phyloP scores from a whole-genome alignment of 2,797 vertebrate species.

The Cottoperca gobio region DNA sequence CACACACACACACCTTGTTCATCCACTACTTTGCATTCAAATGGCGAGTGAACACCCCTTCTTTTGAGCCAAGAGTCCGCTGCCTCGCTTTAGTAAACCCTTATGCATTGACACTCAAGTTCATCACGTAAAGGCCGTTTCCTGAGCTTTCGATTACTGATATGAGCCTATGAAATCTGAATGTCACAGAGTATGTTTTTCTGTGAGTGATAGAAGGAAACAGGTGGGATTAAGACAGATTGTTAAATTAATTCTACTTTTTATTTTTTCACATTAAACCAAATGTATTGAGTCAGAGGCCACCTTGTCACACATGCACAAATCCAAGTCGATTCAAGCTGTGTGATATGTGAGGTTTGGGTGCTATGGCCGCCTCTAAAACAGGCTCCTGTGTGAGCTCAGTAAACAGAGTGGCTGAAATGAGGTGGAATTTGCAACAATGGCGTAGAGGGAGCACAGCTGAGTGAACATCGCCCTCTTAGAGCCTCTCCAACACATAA shows the following conservation, averaged over 20 bases:
- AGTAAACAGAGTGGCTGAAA: constrained; percentile 72
- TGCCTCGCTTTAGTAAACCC: constrained; percentile 63
- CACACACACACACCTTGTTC: constrained; percentile 83
- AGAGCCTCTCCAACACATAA: constrained; percentile 78
- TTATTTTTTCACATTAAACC: neutral
- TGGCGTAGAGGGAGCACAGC: constrained; percentile 82
- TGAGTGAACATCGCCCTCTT: constrained; percentile 84
- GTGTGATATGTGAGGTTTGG: neutral
- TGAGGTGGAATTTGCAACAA: constrained; percentile 84
- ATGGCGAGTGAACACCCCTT: constrained; percentile 82
- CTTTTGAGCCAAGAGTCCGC: constrained; percentile 75
- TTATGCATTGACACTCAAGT: constrained; percentile 57
- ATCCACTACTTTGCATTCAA: constrained; percentile 87
- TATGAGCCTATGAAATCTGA: constrained; percentile 9
- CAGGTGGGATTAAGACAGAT: constrained; percentile 1
- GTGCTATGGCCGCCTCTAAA: constrained; percentile 17
- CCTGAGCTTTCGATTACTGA: constrained; percentile 20
- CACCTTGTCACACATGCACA: neutral
- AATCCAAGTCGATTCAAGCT: neutral
- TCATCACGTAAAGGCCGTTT: constrained; percentile 41
- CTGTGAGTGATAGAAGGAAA: neutral
- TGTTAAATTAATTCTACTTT: neutral
- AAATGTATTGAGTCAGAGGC: neutral
- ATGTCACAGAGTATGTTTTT: neutral
- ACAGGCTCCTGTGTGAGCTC: constrained; percentile 53